Conservation (phyloP, 64 coral and sea anemone species). For the Acropora tenuis region DNA sequence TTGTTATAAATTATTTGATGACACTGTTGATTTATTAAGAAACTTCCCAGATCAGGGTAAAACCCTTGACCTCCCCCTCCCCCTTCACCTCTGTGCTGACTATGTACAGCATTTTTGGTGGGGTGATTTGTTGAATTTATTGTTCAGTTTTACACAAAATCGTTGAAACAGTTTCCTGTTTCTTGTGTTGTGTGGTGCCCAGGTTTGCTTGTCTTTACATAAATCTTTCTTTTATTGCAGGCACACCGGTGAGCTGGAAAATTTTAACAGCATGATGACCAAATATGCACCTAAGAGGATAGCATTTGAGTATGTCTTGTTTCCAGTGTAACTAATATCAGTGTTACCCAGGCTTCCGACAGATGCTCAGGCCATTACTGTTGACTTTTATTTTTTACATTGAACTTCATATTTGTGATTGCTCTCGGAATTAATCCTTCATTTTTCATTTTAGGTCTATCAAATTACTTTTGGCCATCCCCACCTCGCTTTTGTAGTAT, state of each 20-base stretch:
- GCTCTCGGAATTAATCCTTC: neutral
- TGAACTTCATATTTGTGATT: neutral
- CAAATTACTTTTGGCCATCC: neutral
- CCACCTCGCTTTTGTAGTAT: neutral
- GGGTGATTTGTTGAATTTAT: too few species aligned
- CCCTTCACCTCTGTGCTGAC: too few species aligned
- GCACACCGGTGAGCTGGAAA: slow-evolving; percentile 70
- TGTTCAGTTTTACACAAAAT: too few species aligned
- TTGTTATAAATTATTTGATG: too few species aligned
- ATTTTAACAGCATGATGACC: slow-evolving; percentile 71
- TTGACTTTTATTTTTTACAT: neutral
- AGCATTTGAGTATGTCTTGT: slow-evolving; percentile 71
- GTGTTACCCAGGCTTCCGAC: neutral
- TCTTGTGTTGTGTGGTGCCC: neutral
- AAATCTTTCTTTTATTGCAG: slow-evolving; percentile 14
- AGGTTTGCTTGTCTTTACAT: too few species aligned
- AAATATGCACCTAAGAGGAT: slow-evolving; percentile 80
- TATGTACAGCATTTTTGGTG: too few species aligned
- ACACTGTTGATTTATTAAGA: too few species aligned
- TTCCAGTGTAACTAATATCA: neutral
- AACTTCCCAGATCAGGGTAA: too few species aligned
- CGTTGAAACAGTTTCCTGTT: neutral
- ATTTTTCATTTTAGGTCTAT: slow-evolving; percentile 14
- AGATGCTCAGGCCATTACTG: neutral
- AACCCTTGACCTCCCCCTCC: too few species aligned